Evolutionary conservation across 2,888 invertebrate species (phyloP).

Genomic region (Oscheius onirici): DNA sequence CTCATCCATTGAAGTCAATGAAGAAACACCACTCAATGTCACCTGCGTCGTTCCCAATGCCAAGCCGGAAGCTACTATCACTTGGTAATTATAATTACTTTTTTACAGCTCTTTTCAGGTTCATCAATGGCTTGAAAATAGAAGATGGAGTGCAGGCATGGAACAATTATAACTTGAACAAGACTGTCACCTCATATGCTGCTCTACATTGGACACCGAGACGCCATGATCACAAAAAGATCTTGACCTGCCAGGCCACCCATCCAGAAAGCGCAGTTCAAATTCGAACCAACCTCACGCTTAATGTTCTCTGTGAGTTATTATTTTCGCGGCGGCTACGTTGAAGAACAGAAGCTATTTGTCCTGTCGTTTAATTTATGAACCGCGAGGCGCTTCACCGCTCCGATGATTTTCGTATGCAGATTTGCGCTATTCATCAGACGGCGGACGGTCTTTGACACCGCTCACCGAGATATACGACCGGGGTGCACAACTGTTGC

Average conservation of each 20-base stretch:
- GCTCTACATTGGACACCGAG: slow-evolving; percentile 53
- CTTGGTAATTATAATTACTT: slow-evolving; percentile 46
- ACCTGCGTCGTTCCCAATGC: slow-evolving; percentile 65
- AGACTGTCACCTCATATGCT: slow-evolving; percentile 56
- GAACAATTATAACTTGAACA: slow-evolving; percentile 58
- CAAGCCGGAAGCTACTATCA: slow-evolving; percentile 60
- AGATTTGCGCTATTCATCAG: slow-evolving; percentile 35
- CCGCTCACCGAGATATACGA: slow-evolving; percentile 26
- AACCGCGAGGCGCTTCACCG: slow-evolving; percentile 13
- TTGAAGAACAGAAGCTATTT: slow-evolving; percentile 2
- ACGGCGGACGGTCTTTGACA: slow-evolving; percentile 32
- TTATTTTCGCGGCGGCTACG: background rate
- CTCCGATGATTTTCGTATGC: slow-evolving; percentile 32
- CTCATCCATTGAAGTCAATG: slow-evolving; percentile 62
- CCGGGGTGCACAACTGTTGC: slow-evolving; percentile 29
- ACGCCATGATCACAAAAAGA: slow-evolving; percentile 63
- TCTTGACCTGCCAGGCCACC: slow-evolving; percentile 64
- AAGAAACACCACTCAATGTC: slow-evolving; percentile 63
- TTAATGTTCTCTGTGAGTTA: slow-evolving; percentile 64
- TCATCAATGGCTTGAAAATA: slow-evolving; percentile 62
- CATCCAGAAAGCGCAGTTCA: slow-evolving; percentile 58
- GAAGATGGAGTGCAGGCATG: slow-evolving; percentile 49
- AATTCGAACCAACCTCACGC: slow-evolving; percentile 56
- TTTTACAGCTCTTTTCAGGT: slow-evolving; percentile 43
- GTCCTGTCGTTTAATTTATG: slow-evolving; percentile 19